These are phyloP conservation scores for Drosophila baimaii DNA, from an alignment of 1,140 invertebrate species.

Conservation along the genomic window DNA sequence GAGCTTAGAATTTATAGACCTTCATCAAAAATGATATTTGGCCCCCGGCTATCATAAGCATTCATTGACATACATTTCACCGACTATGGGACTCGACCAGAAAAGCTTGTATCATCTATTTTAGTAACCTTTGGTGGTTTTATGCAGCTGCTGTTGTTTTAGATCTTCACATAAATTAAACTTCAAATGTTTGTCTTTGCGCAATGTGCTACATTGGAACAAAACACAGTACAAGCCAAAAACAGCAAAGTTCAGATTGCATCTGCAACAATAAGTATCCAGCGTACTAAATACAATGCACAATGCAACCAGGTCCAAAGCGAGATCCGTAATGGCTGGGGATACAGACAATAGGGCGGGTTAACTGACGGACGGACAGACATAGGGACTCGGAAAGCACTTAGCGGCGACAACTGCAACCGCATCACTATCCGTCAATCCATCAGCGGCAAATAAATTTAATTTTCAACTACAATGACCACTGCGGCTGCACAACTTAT, in stretches of 20 bases:
- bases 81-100: constrained; percentile 24
- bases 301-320: constrained; percentile 24
- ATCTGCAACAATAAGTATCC: constrained; percentile 74
- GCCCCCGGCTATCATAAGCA: constrained; percentile 6
- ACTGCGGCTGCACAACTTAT: constrained; percentile 7
- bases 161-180: constrained; percentile 76
- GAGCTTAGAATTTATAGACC: constrained; percentile 38
- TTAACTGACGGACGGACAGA: constrained; percentile 23
- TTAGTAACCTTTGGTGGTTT: constrained; percentile 7
- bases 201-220: constrained; percentile 53
- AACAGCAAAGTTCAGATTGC: constrained; percentile 65
- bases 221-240: constrained; percentile 30
- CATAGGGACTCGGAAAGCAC: constrained; percentile 15
- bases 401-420: constrained; percentile 34
- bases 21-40: constrained; percentile 18
- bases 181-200: constrained; percentile 61
- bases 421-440: constrained; percentile 79
- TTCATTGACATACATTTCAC: constrained; percentile 62
- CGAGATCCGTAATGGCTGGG: constrained; percentile 32
- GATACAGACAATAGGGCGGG: constrained; percentile 10
- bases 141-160: background rate
- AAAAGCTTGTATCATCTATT: constrained; percentile 50
- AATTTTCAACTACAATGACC: constrained; percentile 51
- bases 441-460: constrained; percentile 78
- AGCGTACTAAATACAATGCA: constrained; percentile 73